Percentiles rank a stretch among this genome's conserved stretches.
These are phyloP conservation scores for Tenrec ecaudatus DNA, from an alignment of 2,113 vertebrate species.

Conservation along the genomic window DNA sequence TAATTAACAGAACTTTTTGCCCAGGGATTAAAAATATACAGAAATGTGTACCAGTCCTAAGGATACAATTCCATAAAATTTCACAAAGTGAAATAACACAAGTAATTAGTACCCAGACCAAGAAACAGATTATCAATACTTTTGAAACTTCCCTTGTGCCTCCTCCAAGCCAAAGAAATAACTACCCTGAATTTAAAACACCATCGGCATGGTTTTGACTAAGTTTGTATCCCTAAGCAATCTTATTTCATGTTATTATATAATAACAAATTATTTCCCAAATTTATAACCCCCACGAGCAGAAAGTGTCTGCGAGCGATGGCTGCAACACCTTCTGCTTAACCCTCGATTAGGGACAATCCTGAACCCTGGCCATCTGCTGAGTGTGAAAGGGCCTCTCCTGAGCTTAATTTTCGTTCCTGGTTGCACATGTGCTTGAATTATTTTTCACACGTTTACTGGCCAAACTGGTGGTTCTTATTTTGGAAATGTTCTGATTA, in stretches of 20 bases:
- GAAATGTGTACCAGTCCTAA: slow-evolving; percentile 5
- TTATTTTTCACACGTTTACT: neutral
- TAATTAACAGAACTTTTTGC: no score
- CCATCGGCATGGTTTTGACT: neutral
- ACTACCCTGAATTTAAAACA: neutral
- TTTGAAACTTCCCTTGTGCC: neutral
- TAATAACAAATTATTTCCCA: neutral
- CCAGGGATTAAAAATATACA: neutral
- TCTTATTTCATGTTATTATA: neutral
- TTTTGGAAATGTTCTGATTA: slow-evolving; percentile 8
- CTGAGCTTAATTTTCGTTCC: slow-evolving; percentile 1
- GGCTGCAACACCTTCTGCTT: neutral
- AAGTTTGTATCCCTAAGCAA: neutral
- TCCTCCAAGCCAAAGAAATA: neutral
- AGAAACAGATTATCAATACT: neutral
- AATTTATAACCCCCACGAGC: neutral
- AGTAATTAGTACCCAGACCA: neutral
- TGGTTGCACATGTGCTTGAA: neutral
- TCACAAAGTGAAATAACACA: neutral
- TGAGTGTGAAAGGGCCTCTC: neutral
- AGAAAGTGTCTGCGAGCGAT: neutral
- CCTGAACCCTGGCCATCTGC: neutral
- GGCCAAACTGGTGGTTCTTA: neutral
- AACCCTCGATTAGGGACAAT: neutral
- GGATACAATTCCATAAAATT: neutral